Evolutionary conservation across 2,888 invertebrate genomes (phyloP).

Genomic region (Sminthurides aquaticus): DNA sequence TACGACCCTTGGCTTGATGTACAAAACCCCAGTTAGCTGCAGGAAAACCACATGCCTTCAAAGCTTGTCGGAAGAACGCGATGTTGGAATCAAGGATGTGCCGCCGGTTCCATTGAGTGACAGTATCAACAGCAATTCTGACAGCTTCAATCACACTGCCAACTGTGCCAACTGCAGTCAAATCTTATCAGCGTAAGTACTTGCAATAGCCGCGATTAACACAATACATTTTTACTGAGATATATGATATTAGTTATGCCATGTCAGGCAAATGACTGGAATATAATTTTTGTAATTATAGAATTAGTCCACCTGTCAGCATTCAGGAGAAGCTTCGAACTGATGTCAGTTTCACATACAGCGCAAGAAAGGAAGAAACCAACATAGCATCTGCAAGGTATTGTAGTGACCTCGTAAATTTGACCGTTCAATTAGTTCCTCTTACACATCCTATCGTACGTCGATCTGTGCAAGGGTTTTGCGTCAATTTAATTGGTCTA

Average conservation of each 20-base stretch:
- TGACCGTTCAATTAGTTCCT: too few relatives aligned
- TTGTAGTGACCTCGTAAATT: too few relatives aligned
- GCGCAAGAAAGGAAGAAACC: not conserved
- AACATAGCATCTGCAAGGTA: too few relatives aligned
- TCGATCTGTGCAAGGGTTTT: too few relatives aligned
- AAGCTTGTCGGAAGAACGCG: not conserved
- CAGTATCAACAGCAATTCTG: not conserved
- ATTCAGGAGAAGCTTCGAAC: not conserved
- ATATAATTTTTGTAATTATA: not conserved
- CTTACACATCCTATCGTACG: too few relatives aligned
- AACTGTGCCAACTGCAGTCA: not conserved
- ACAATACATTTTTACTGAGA: too few relatives aligned
- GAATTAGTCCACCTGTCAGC: not conserved
- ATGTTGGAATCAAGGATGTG: not conserved
- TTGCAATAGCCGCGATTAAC: too few relatives aligned
- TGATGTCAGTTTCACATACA: not conserved
- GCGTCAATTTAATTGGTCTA: too few relatives aligned
- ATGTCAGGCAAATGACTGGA: too few relatives aligned
- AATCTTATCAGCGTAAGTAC: not conserved
- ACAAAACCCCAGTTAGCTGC: not conserved
- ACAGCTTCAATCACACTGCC: not conserved
- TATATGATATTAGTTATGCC: too few relatives aligned
- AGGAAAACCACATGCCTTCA: not conserved
- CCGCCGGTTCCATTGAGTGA: not conserved
- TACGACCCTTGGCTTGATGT: not conserved